Base-by-base conservation (phyloP, 2,113 vertebrate genomes). In the Hydropotes inermis region DNA sequence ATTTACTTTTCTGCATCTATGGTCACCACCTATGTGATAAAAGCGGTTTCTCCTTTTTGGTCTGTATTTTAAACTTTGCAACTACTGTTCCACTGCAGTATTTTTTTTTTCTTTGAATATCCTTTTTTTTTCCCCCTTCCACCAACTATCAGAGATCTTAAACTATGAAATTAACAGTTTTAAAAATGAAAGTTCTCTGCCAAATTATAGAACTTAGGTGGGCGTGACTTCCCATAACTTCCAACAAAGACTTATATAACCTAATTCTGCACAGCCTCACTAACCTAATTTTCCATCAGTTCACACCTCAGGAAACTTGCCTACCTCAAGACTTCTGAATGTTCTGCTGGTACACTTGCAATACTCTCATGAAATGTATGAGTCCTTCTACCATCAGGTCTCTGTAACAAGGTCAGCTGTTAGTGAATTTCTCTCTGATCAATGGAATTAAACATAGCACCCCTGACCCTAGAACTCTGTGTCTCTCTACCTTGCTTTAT, bases 401-500 rank as follows among this genome's bases (percentile, higher is more conserved):
- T 85, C 15, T 54, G 58, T 82, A 11, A 28, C 27, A 78, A 91
- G 11, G n/a, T 74, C 43, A 52, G 17, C 28, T 19, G 11, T n/a
- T 76, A 76, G 15, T 30, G 16, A 64, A 52, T 50, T 54, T 0
- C 43, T 60, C 54, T 28, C 12, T 25, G 54, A 64, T 7, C 50
- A 61, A 25, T 36, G 17, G 64, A 79, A 27, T 70, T 57, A 64
- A 27, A 82, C 39, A 28, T 64, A 85, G 11, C n/a, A 60, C 17
- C 7, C 21, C 12, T 6, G 23, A 1, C 9, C 7, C 30, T 30
- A 84, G 47, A 25, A 25, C 1, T 25, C 1, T 12, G 0, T 27
- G 4, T 50, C 33, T 16, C 25, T 10, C 14, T 50, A 27, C 4
- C 19, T n/a, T 70, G 17, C 13, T 94, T 52, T 52, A 21, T 43